These are phyloP conservation scores for Eulithis prunata DNA, from an alignment of 2,888 invertebrate species.

Conservation along the genomic window DNA sequence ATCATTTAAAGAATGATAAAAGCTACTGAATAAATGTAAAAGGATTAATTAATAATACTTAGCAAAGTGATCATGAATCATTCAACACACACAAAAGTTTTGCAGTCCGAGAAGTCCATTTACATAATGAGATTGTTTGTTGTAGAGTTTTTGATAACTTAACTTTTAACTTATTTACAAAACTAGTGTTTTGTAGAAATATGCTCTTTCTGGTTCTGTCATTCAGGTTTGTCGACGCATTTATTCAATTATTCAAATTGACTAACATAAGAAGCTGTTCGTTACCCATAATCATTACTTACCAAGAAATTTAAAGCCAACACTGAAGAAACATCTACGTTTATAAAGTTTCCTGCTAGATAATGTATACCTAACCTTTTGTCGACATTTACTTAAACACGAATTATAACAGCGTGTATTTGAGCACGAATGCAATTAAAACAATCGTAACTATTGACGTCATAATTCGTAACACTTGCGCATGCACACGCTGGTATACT, in stretches of 20 bases:
- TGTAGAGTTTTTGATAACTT: background rate
- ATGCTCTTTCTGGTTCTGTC: background rate
- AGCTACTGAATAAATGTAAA: background rate
- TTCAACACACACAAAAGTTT: background rate
- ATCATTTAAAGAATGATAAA: background rate
- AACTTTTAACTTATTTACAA: background rate
- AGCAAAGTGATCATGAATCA: background rate
- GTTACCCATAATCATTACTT: no score
- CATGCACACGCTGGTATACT: slow-evolving; percentile 33
- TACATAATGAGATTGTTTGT: slow-evolving; percentile 1
- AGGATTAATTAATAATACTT: background rate
- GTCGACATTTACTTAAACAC: background rate
- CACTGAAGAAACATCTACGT: background rate
- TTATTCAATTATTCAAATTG: no score
- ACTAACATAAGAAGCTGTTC: no score
- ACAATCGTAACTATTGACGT: slow-evolving; percentile 40
- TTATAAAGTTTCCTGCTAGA: background rate
- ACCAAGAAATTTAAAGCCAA: no score
- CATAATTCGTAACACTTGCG: slow-evolving; percentile 43
- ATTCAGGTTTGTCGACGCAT: background rate
- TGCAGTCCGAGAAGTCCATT: background rate
- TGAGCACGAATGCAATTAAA: slow-evolving; percentile 29
- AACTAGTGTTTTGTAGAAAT: background rate
- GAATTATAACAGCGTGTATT: slow-evolving; percentile 1
- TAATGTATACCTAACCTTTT: background rate